Evolutionary conservation across 2,113 vertebrate genomes (phyloP).

Genomic region (Origma solitaria): DNA sequence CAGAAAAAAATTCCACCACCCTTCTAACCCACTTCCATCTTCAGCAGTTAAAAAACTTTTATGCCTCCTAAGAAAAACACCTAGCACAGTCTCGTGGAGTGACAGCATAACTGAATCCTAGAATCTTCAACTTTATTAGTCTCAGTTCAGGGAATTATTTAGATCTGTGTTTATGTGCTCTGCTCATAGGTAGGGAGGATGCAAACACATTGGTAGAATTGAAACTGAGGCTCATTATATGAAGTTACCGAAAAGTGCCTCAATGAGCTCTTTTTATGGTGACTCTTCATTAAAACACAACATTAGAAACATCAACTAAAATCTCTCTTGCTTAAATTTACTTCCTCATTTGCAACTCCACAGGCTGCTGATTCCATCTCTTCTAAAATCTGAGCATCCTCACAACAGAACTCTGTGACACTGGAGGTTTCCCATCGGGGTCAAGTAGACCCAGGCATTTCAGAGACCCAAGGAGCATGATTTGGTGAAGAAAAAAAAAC

Average conservation of each 20-base stretch:
- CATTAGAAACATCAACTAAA: background rate
- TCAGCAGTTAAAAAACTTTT: background rate
- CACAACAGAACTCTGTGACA: background rate
- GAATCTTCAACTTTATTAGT: background rate
- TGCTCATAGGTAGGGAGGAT: background rate
- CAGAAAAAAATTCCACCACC: background rate
- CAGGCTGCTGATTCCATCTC: background rate
- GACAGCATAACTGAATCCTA: background rate
- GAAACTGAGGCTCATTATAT: background rate
- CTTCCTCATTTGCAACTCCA: background rate
- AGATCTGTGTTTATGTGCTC: background rate
- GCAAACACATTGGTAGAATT: background rate
- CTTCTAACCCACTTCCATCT: background rate
- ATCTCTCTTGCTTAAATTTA: background rate
- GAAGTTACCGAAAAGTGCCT: background rate
- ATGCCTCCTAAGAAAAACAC: background rate
- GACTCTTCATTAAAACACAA: background rate
- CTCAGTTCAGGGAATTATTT: background rate
- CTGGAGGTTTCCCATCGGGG: background rate
- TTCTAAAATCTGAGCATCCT: background rate
- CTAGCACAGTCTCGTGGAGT: background rate
- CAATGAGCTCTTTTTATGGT: background rate
- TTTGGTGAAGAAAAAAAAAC: background rate
- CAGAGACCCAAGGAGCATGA: background rate
- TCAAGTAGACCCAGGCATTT: background rate